These are phyloP conservation scores for Anastrepha obliqua DNA, from an alignment of 1,140 invertebrate genomes.

Conservation along the genomic window DNA sequence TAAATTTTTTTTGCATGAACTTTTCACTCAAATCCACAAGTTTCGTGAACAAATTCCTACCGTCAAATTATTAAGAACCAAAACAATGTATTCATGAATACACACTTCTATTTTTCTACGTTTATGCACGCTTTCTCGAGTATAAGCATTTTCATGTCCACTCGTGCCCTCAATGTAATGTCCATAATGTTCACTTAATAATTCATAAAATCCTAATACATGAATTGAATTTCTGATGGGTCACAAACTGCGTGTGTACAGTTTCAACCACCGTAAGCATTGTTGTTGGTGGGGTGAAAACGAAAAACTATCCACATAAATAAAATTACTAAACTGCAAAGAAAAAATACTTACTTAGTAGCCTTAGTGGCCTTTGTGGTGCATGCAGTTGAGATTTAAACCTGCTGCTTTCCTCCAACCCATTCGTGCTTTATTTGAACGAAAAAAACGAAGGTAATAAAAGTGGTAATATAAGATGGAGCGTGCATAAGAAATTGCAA, in stretches of 20 bases:
- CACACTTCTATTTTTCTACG: too few species aligned
- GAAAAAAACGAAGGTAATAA: not conserved
- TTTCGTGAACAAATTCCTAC: too few species aligned
- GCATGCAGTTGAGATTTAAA: not conserved
- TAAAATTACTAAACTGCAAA: not conserved
- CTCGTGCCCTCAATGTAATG: not conserved
- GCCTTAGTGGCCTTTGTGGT: too few species aligned
- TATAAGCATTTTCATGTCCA: not conserved
- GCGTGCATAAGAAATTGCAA: not conserved
- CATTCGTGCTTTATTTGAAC: not conserved
- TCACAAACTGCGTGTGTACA: not conserved
- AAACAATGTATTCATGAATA: too few species aligned
- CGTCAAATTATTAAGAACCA: too few species aligned
- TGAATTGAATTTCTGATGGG: slow-evolving; percentile 35
- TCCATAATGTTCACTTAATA: slow-evolving; percentile 54
- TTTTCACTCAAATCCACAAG: too few species aligned
- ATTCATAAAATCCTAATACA: slow-evolving; percentile 46
- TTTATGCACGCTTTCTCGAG: not conserved
- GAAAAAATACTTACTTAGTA: not conserved
- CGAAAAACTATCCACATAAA: not conserved
- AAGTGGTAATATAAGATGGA: not conserved
- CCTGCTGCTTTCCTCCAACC: not conserved
- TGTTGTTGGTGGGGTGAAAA: not conserved
- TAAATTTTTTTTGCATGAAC: too few species aligned
- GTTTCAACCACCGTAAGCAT: not conserved